phyloP scores from a whole-genome alignment of 2,797 vertebrate genomes.

The Accipiter minullus region DNA sequence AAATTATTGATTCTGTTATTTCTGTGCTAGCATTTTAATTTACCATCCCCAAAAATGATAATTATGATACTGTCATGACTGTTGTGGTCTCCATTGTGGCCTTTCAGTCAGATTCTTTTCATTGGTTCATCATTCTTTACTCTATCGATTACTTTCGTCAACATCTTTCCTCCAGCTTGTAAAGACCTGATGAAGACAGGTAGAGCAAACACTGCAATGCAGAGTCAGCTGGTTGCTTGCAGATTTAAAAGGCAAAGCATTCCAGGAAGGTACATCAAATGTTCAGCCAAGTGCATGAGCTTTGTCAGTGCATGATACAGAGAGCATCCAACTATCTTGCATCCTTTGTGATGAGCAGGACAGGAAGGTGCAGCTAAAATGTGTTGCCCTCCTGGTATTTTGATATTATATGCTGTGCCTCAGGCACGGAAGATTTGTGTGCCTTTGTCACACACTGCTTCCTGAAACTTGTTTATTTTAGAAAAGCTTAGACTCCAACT shows the following conservation, averaged over 20 bases:
- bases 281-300: background rate
- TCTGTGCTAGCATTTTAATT: background rate
- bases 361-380: background rate
- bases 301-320: background rate
- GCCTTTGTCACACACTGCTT: background rate
- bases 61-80: slow-evolving; percentile 13
- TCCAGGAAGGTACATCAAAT: background rate
- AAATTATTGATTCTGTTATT: background rate
- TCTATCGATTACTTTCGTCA: slow-evolving; percentile 89
- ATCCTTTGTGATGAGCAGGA: background rate
- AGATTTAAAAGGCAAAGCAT: slow-evolving; percentile 62
- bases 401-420: background rate
- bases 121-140: slow-evolving; percentile 91
- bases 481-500: background rate
- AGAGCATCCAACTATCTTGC: background rate
- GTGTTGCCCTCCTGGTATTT: background rate
- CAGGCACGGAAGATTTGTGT: background rate
- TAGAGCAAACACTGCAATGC: slow-evolving; percentile 76
- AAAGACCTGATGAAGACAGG: slow-evolving; percentile 74
- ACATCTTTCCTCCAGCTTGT: slow-evolving; percentile 73
- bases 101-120: slow-evolving; percentile 72
- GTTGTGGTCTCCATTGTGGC: background rate
- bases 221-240: slow-evolving; percentile 72
- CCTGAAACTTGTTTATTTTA: background rate
- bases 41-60: background rate